Conservation (phyloP, 2,888 invertebrate species). For the Nomada goodeniana region DNA sequence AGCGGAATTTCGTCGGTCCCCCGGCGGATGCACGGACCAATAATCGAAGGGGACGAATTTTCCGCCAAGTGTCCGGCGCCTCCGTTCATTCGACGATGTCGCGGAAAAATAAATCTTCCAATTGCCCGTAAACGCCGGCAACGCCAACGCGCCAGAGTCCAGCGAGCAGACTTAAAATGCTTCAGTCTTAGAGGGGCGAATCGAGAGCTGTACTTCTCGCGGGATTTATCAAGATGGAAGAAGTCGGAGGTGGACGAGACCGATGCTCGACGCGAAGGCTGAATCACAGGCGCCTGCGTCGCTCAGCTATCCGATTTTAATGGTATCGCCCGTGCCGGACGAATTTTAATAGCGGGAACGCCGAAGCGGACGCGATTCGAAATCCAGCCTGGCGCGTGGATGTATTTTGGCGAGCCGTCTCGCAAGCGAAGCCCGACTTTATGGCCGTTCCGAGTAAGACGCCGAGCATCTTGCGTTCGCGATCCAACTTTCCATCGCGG, state of each 20-base stretch:
- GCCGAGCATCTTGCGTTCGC: slow-evolving; percentile 5
- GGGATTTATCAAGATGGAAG: slow-evolving; percentile 40
- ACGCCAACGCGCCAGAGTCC: not conserved
- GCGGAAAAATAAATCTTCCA: slow-evolving; percentile 11
- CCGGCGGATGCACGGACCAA: not conserved
- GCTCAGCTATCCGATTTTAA: slow-evolving; percentile 58
- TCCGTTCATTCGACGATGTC: slow-evolving; percentile 19
- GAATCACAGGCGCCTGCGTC: slow-evolving; percentile 51
- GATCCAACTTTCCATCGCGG: slow-evolving; percentile 22
- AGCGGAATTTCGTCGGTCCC: slow-evolving; percentile 13
- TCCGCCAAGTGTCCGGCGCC: not conserved
- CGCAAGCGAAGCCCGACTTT: slow-evolving; percentile 13
- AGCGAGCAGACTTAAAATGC: slow-evolving; percentile 2
- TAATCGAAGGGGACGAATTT: slow-evolving; percentile 1
- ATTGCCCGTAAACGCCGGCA: slow-evolving; percentile 6
- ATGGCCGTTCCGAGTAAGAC: not conserved
- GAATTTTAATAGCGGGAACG: slow-evolving; percentile 43
- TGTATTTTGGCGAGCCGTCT: slow-evolving; percentile 7
- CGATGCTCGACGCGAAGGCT: slow-evolving; percentile 3
- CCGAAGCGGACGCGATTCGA: slow-evolving; percentile 16
- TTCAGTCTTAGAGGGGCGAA: not conserved
- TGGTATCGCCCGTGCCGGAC: slow-evolving; percentile 39
- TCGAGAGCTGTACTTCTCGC: slow-evolving; percentile 29
- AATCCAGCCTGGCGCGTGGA: slow-evolving; percentile 8
- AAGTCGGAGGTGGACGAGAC: not conserved